Percentiles rank a stretch among this genome's conserved stretches.
Evolutionary conservation across 1,140 invertebrate species (phyloP).

Genomic region (Hylaeus anthracinus): DNA sequence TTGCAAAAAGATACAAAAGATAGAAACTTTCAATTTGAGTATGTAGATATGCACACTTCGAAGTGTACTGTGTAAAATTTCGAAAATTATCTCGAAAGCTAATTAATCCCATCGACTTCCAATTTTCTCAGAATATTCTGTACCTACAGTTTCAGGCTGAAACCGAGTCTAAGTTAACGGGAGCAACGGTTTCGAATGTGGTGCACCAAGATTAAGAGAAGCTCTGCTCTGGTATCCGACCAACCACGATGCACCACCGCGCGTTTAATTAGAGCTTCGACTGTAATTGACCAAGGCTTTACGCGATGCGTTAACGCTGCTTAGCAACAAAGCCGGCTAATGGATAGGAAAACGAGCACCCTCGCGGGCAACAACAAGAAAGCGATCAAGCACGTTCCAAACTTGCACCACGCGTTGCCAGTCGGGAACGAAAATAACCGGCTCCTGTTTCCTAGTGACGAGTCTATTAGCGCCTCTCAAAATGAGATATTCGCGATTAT

Average conservation of each 20-base stretch:
- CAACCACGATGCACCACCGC: slow-evolving; percentile 3
- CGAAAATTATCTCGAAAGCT: too few relatives aligned
- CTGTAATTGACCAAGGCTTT: slow-evolving; percentile 52
- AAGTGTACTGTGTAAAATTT: too few relatives aligned
- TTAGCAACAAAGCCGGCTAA: slow-evolving; percentile 1
- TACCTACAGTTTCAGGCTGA: too few relatives aligned
- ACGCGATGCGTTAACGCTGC: slow-evolving; percentile 51
- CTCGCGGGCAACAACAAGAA: too few relatives aligned
- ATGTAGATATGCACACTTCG: too few relatives aligned
- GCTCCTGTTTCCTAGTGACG: background rate
- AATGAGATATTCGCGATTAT: background rate
- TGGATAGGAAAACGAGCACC: slow-evolving; percentile 30
- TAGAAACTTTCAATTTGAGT: too few relatives aligned
- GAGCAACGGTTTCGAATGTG: background rate
- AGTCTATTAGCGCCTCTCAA: background rate
- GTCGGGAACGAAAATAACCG: background rate
- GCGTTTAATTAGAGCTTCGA: slow-evolving; percentile 53
- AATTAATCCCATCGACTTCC: too few relatives aligned
- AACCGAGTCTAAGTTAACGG: too few relatives aligned
- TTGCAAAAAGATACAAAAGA: too few relatives aligned
- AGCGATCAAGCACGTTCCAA: too few relatives aligned
- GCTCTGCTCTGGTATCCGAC: background rate
- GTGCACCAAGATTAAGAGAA: background rate
- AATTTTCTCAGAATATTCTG: too few relatives aligned
- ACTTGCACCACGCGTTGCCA: background rate